These are phyloP conservation scores for Phanerotoma sp. DNA, from an alignment of 2,888 invertebrate genomes.

Conservation along the genomic window DNA sequence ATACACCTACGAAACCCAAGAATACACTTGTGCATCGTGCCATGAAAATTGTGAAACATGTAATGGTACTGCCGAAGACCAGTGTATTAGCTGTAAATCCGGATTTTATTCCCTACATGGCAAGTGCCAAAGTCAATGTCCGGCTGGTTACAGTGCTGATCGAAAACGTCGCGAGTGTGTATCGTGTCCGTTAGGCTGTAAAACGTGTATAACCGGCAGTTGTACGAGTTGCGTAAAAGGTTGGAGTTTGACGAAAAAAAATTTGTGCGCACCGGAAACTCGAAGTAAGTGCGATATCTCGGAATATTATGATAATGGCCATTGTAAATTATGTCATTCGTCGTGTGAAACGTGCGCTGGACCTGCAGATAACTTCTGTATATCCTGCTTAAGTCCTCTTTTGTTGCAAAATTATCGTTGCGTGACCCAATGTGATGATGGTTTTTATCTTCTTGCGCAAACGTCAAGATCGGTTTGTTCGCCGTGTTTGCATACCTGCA, in stretches of 20 bases:
- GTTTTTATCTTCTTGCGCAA: conserved; percentile 72
- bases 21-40: conserved; percentile 80
- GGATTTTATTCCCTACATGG: conserved; percentile 73
- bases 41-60: conserved; percentile 81
- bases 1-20: conserved; percentile 82
- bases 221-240: conserved; percentile 74
- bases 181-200: conserved; percentile 76
- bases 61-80: conserved; percentile 72
- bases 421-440: conserved; percentile 73
- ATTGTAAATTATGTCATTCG: conserved; percentile 74
- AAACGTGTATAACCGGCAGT: conserved; percentile 70
- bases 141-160: conserved; percentile 73
- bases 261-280: conserved; percentile 71
- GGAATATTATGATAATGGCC: conserved; percentile 71
- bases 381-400: conserved; percentile 74
- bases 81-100: conserved; percentile 79
- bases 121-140: conserved; percentile 72
- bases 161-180: conserved; percentile 79
- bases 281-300: conserved; percentile 66
- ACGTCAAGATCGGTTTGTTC: conserved; percentile 61
- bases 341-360: conserved; percentile 85
- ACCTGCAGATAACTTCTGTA: conserved; percentile 70
- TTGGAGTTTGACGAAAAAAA: conserved; percentile 76
- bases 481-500: conserved; percentile 78
- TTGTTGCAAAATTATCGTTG: conserved; percentile 74